Evolutionary conservation across 1,140 invertebrate species (phyloP), one percentile per base, ranked within the genome.

Genomic region (Apis florea): DNA sequence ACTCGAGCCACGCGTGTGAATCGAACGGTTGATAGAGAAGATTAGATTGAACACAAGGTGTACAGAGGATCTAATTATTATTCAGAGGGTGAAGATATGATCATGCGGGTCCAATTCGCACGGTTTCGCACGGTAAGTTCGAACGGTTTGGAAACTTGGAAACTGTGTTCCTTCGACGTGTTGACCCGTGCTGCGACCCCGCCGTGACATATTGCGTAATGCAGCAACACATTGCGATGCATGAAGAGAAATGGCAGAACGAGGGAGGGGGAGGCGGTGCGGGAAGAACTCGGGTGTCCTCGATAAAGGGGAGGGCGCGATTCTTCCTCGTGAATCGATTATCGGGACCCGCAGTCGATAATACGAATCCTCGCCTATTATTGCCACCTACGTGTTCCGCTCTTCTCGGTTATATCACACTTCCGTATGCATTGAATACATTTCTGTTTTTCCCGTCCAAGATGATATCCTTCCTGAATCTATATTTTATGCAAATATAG

Each of bases 151-250:
- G 66, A 49, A 78, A 78, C 40, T 78, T 78, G 1, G 75, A 26
- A 51, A 78, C 19, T 15, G 66, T 49, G 15, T 47, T 70, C 67
- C 76, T 68, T 70, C n/a, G 49, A 8, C 40, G 24, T 70, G 77
- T 72, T 72, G 67, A 64, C 58, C 69, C 58, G 69, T 21, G 24
- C 73, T 21, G 24, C 73, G 59, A 64, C 26, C 59, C 19, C 51
- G 21, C 58, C 51, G 47, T 64, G 78, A 64, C 31, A 64, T 73
- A 79, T 73, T 73, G 58, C 78, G 61, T 73, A 79, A 79, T 79
- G 58, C 51, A 73, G 31, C 56, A 15, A 53, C 26, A 71, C 68
- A 63, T 72, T 63, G 77, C 13, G 26, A 79, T 71, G 77, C 68
- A 79, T 15, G 68, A 61, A 71, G 77, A 63, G 77, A 63, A 49